phyloP scores from a whole-genome alignment of 2,888 invertebrate species.

The Cylloceria caligata region DNA sequence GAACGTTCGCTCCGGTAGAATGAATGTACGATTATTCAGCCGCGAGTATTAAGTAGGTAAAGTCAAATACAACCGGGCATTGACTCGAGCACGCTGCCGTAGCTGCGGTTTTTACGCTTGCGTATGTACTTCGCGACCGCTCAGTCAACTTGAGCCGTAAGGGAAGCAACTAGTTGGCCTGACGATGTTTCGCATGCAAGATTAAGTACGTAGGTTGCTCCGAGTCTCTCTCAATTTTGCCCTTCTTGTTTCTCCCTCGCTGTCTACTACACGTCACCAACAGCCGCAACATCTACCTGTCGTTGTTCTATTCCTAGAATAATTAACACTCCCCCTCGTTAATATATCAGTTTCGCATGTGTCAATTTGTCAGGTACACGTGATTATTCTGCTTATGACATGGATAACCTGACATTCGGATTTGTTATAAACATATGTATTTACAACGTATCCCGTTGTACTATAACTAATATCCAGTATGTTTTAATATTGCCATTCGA shows the following conservation, averaged over 20 bases:
- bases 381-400: neutral
- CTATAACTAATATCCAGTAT: no score
- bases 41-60: conserved; percentile 41
- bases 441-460: neutral
- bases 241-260: neutral
- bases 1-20: conserved; percentile 19
- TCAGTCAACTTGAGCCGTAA: conserved; percentile 7
- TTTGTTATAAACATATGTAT: neutral
- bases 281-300: conserved; percentile 3
- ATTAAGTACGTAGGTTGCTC: conserved; percentile 36
- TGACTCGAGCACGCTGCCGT: conserved; percentile 11
- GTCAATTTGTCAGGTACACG: neutral
- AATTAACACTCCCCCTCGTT: neutral
- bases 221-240: neutral
- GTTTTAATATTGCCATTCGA: no score
- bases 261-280: neutral
- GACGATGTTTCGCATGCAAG: conserved; percentile 38
- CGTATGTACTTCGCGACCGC: conserved; percentile 5
- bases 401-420: conserved; percentile 1
- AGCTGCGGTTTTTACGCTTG: conserved; percentile 2
- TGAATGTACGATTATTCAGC: conserved; percentile 29
- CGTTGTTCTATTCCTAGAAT: conserved; percentile 7
- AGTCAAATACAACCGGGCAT: conserved; percentile 28
- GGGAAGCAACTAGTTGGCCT: conserved; percentile 51
- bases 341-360: conserved; percentile 9